Evolutionary conservation across 2,797 vertebrate species (phyloP).

Genomic region (Perodicticus potto): DNA sequence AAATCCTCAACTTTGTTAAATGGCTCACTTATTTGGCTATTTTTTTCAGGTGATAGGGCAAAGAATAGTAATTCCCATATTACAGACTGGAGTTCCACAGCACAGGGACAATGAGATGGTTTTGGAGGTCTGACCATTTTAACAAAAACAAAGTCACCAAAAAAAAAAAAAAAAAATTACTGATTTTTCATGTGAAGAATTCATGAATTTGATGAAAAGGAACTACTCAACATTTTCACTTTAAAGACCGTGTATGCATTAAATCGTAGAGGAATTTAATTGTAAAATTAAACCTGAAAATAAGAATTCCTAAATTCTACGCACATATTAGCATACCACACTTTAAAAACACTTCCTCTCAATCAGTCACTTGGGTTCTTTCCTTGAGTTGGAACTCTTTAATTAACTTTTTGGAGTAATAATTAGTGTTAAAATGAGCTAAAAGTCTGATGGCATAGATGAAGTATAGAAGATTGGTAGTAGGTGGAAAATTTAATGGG

Average conservation of each 20-base stretch:
- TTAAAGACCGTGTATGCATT: neutral
- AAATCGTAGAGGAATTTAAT: constrained; percentile 59
- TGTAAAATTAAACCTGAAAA: constrained; percentile 67
- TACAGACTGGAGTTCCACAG: neutral
- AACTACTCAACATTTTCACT: constrained; percentile 44
- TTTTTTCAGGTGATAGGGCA: neutral
- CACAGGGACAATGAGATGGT: neutral
- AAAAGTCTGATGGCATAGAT: constrained; percentile 22
- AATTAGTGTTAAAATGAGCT: constrained; percentile 74
- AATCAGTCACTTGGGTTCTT: constrained; percentile 49
- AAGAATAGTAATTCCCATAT: constrained; percentile 46
- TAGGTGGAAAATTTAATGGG: constrained; percentile 54
- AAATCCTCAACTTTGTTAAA: constrained; percentile 45
- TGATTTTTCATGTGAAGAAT: constrained; percentile 49
- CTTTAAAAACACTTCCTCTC: constrained; percentile 64
- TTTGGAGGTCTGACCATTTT: constrained; percentile 33
- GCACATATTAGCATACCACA: neutral
- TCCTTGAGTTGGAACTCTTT: constrained; percentile 63
- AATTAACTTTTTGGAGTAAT: constrained; percentile 77
- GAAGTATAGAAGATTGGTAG: constrained; percentile 53
- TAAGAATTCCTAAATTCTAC: constrained; percentile 59
- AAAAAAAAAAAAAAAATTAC: neutral
- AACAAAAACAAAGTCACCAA: constrained; percentile 12
- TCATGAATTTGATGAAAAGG: constrained; percentile 46
- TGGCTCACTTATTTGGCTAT: neutral